phyloP scores from a whole-genome alignment of 2,888 invertebrate species.

The Platyscelio sp. region DNA sequence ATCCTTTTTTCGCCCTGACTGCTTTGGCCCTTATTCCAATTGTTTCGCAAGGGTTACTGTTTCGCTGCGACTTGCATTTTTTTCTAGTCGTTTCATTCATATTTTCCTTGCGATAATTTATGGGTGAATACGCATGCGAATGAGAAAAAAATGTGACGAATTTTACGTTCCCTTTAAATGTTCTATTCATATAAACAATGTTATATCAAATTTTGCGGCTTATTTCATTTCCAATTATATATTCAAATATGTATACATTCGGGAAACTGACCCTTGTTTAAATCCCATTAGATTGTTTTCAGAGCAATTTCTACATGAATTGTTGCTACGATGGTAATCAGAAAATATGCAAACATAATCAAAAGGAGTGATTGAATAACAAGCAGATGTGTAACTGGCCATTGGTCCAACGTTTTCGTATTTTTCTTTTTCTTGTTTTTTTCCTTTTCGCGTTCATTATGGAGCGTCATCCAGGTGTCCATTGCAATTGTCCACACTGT shows the following conservation, averaged over 20 bases:
- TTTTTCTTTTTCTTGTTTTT: slow-evolving; percentile 68
- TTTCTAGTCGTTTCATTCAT: slow-evolving; percentile 16
- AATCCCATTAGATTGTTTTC: slow-evolving; percentile 1
- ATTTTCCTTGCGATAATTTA: not conserved
- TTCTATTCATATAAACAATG: too few species aligned
- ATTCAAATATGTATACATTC: not conserved
- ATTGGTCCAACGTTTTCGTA: slow-evolving; percentile 60
- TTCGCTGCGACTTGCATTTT: slow-evolving; percentile 39
- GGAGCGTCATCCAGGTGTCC: slow-evolving; percentile 81
- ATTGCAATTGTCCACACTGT: slow-evolving; percentile 78
- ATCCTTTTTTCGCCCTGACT: slow-evolving; percentile 40
- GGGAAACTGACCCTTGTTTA: slow-evolving; percentile 23
- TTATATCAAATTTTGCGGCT: too few species aligned
- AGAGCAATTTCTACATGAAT: not conserved
- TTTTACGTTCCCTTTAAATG: too few species aligned
- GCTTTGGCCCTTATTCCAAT: slow-evolving; percentile 36
- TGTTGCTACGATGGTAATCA: slow-evolving; percentile 33
- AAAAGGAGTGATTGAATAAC: slow-evolving; percentile 40
- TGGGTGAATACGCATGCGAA: too few species aligned
- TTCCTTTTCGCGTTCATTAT: slow-evolving; percentile 52
- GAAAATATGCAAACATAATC: slow-evolving; percentile 27
- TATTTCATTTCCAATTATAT: too few species aligned
- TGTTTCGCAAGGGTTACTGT: slow-evolving; percentile 55
- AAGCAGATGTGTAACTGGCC: slow-evolving; percentile 77
- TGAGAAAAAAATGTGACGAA: too few species aligned